Base-by-base conservation (phyloP, 2,113 vertebrate species). In the Paramormyrops kingsleyae region DNA sequence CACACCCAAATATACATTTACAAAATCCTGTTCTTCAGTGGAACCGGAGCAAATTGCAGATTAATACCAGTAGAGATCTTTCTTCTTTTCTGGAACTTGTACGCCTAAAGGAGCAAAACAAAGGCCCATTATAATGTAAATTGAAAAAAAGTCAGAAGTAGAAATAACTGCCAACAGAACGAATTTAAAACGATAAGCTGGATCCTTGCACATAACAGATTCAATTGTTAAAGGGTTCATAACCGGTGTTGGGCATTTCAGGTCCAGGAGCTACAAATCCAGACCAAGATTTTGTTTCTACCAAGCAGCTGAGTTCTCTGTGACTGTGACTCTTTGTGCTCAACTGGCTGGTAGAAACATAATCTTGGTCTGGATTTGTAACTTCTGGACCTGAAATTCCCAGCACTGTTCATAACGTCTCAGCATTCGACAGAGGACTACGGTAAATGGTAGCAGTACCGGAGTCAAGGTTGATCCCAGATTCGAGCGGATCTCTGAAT, bases 21-120 rank as follows among this genome's bases (percentile, higher is more conserved):
- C 24, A 49, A 87, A 39, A 84, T 87, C 59, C n/a, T 44, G 83
- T 87, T 62, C 21, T 4, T 80, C 70, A 89, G 6, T 27, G 31
- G 24, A 89, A 17, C 9, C 27, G 17, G 27, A 56, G 49, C 52
- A 74, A 91, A 74, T 15, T 1, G 62, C 83, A 83, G 5, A 56
- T 91, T 90, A 93, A 87, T 91, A 92, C 91, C 93, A 94, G 89
- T 93, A 93, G 9, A 93, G 59, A 86, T 93, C 91, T 83, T 93
- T 91, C 77, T n/a, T 89, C 86, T 91, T 94, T 88, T 95, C 95
- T 15, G 94, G 91, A 88, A 93, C 91, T 19, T 94, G 94, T 88
- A 92, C 92, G 91, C 94, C 96, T 97, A 93, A 74, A 96, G 96
- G 92, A 94, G 47, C 95, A 56, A 88, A 93, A 88, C 92, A 92